Evolutionary conservation across 1,140 invertebrate species (phyloP).

Genomic region (Philaenus spumarius): DNA sequence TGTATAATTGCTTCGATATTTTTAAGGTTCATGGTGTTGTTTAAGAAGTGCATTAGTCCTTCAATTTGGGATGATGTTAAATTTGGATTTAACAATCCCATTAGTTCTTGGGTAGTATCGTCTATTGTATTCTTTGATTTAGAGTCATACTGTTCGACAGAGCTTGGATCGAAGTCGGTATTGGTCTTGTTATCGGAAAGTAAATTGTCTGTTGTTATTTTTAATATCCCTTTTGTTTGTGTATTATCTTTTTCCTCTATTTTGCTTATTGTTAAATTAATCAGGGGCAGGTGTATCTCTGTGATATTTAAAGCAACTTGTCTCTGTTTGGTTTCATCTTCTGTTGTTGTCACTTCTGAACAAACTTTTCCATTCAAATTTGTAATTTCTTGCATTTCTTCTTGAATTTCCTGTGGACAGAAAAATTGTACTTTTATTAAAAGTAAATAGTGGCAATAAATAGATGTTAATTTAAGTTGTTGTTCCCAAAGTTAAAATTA

Average conservation of each 20-base stretch:
- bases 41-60: neutral
- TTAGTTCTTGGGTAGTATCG: neutral
- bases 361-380: neutral
- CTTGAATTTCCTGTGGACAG: conserved; percentile 28
- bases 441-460: too few relatives aligned
- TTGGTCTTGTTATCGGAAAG: neutral
- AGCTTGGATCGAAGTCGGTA: neutral
- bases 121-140: neutral
- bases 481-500: too few relatives aligned
- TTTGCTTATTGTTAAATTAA: neutral
- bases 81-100: neutral
- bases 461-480: too few relatives aligned
- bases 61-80: neutral
- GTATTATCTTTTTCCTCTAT: neutral
- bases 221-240: conserved; percentile 4
- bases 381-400: conserved; percentile 10
- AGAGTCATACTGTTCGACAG: neutral
- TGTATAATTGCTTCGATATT: conserved; percentile 3
- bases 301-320: neutral
- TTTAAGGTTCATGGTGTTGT: conserved; percentile 1
- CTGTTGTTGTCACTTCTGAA: neutral
- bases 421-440: too few relatives aligned
- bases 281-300: neutral
- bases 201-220: conserved; percentile 14
- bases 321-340: neutral